Base-by-base conservation (phyloP, 2,113 vertebrate genomes). In the Malurus alboscapulatus region DNA sequence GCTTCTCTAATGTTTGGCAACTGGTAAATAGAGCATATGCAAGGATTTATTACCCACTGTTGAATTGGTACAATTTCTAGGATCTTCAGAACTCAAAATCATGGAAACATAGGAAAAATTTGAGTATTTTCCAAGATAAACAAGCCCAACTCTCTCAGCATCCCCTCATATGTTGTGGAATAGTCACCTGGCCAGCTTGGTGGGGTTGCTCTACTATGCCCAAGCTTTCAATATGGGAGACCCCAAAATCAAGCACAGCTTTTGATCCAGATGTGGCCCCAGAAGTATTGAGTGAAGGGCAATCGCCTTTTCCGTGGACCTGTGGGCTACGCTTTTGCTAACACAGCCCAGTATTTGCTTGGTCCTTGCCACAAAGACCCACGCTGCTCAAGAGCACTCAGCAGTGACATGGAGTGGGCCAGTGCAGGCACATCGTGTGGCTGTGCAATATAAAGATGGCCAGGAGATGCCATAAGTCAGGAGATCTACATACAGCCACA, bases 351-450 rank as follows among this genome's bases (percentile, higher is more conserved):
- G 24, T 6, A 32, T 73, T 83, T 2, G 0, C 40, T 57, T 57
- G 54, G 27, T 44, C 42, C 87, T 61, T 80, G 34, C 32, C 10
- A 5, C 25, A 47, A 53, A n/a, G 10, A 2, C 5, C 14, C 15
- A 26, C 0, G 0, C 38, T 87, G 27, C 14, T 36, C n/a, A 26
- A 30, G 47, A 78, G 55, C 3, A 2, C 13, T 14, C 25, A 47
- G 54, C 30, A 27, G 29, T 8, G 53, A 54, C 15, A 2, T 6
- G 27, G 16, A 0, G 0, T 6, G n/a, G 32, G 54, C 32, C 40
- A 21, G 10, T 16, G 36, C 29, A 77, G 47, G 45, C 19, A 29
- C 25, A 20, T 25, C 0, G 0, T 20, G 26, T 3, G 17, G 17
- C 36, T 59, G 32, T 2, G 1, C 17, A 9, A 15, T 8, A 25